phyloP scores from a whole-genome alignment of 2,888 invertebrate species.

The Sinohyriopsis cumingii region DNA sequence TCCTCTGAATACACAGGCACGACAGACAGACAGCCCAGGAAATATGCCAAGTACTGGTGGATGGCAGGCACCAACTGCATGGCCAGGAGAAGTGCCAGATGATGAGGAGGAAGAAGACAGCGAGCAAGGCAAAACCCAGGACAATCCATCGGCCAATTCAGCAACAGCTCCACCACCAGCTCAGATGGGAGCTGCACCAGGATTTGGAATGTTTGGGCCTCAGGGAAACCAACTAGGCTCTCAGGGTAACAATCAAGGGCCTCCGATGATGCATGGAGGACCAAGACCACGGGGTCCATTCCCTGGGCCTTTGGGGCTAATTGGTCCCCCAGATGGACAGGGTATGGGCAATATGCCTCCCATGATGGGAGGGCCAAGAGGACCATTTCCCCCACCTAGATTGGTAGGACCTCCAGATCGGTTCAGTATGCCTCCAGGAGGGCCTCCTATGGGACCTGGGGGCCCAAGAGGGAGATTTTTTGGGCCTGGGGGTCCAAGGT shows the following conservation, averaged over 20 bases:
- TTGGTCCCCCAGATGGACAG: conserved; percentile 8
- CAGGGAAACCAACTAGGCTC: conserved; percentile 20
- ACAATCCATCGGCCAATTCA: conserved; percentile 11
- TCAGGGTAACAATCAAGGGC: conserved; percentile 23
- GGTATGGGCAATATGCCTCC: conserved; percentile 28
- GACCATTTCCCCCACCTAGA: conserved; percentile 17
- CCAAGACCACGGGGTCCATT: conserved; percentile 33
- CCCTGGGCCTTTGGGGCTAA: conserved; percentile 16
- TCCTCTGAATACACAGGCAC: conserved; percentile 9
- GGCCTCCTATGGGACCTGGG: conserved; percentile 31
- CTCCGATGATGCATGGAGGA: conserved; percentile 20
- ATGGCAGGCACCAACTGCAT: conserved; percentile 1
- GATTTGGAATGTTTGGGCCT: conserved; percentile 12
- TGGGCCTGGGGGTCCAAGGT: conserved; percentile 27
- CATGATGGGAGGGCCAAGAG: conserved; percentile 25
- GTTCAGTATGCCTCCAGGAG: conserved; percentile 32
- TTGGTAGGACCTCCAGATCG: conserved; percentile 20
- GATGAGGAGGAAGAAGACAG: conserved; percentile 12
- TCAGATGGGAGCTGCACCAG: conserved; percentile 10
- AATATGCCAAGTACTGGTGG: neutral
- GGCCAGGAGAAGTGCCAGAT: conserved; percentile 1
- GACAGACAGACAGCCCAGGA: neutral
- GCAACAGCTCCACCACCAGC: conserved; percentile 12
- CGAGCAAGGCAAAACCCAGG: conserved; percentile 8
- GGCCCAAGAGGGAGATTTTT: conserved; percentile 15